Evolutionary conservation across 2,797 vertebrate species (phyloP).

Genomic region (Anolis apletophallus): DNA sequence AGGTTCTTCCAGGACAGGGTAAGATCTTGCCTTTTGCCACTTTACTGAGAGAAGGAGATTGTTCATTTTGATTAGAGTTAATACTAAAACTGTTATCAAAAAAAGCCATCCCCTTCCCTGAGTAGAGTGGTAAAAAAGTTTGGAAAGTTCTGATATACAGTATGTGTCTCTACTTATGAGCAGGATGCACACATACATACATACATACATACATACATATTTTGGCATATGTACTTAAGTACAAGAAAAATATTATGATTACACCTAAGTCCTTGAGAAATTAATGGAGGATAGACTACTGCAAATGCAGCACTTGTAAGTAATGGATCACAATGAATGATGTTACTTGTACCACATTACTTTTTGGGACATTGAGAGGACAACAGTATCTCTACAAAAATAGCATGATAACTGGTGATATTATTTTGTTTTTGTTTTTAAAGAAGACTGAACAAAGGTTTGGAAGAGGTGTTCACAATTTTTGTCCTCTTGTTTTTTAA

Average conservation of each 20-base stretch:
- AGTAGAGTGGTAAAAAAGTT: too few species aligned
- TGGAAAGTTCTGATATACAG: too few species aligned
- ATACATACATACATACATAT: slow-evolving; percentile 15
- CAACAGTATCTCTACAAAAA: not conserved
- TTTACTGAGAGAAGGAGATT: too few species aligned
- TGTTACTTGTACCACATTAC: not conserved
- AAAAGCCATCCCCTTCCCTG: too few species aligned
- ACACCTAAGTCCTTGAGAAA: not conserved
- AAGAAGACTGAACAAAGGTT: not conserved
- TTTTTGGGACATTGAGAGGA: not conserved
- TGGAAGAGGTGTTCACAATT: not conserved
- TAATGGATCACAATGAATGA: not conserved
- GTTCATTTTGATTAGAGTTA: too few species aligned
- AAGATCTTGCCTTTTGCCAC: too few species aligned
- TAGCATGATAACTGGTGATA: not conserved
- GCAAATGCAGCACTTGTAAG: not conserved
- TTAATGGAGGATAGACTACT: not conserved
- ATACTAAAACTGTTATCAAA: too few species aligned
- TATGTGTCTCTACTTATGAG: not conserved
- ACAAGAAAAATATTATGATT: not conserved
- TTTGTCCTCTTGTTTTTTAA: not conserved
- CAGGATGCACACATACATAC: not conserved
- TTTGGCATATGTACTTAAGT: not conserved
- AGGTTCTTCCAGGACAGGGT: too few species aligned
- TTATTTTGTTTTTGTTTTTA: not conserved